These are phyloP conservation scores for Drosophila flavopinicola DNA, from an alignment of 2,888 invertebrate species.

Conservation along the genomic window DNA sequence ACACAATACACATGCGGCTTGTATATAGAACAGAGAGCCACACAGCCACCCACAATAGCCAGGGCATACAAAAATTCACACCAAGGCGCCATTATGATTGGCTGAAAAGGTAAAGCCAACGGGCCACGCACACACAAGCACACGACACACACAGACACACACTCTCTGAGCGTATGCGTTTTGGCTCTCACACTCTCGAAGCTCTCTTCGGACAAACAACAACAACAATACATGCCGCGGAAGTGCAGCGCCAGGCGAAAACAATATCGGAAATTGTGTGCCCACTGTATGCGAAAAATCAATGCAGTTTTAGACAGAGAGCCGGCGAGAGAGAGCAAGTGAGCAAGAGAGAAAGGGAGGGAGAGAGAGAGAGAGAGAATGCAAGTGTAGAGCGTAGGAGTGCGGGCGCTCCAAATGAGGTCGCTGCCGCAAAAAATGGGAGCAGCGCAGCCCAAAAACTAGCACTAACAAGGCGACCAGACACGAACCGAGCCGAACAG, in stretches of 20 bases:
- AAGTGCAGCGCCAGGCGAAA: constrained; percentile 75
- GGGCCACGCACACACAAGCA: constrained; percentile 51
- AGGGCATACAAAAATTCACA: constrained; percentile 81
- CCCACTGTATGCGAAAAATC: constrained; percentile 64
- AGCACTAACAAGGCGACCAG: constrained; percentile 54
- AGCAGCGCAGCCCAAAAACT: constrained; percentile 59
- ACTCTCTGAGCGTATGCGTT: constrained; percentile 46
- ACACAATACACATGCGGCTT: constrained; percentile 55
- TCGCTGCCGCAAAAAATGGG: constrained; percentile 65
- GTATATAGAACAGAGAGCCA: constrained; percentile 67
- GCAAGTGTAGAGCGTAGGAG: constrained; percentile 17
- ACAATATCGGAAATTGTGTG: constrained; percentile 78
- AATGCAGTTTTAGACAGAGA: constrained; percentile 55
- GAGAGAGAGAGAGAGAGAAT: constrained; percentile 7
- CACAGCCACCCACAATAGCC: constrained; percentile 75
- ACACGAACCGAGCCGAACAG: constrained; percentile 70
- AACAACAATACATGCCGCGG: constrained; percentile 64
- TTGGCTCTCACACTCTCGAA: constrained; percentile 52
- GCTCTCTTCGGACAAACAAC: constrained; percentile 55
- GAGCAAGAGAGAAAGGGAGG: constrained; percentile 2
- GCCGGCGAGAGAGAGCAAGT: constrained; percentile 1
- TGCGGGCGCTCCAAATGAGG: constrained; percentile 54
- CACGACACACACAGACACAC: constrained; percentile 15
- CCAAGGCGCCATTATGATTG: constrained; percentile 84
- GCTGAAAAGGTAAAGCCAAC: constrained; percentile 76